Evolutionary conservation across 2,113 vertebrate species (phyloP).

Genomic region (Chaetodon auriga): DNA sequence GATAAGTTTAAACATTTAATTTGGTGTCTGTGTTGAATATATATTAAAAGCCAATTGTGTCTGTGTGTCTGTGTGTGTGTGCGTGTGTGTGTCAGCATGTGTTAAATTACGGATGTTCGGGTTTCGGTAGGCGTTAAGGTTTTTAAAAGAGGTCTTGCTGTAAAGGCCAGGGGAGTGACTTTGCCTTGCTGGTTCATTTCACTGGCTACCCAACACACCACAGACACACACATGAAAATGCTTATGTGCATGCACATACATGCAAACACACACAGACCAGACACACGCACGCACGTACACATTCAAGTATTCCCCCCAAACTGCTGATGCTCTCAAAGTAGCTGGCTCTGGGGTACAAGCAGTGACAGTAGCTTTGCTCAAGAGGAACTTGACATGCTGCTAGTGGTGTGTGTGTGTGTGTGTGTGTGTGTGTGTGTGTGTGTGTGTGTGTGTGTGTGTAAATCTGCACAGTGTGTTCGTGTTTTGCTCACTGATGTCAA

Average conservation of each 20-base stretch:
- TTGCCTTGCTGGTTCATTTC: slow-evolving; percentile 43
- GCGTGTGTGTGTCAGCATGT: background rate
- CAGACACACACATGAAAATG: background rate
- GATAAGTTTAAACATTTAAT: slow-evolving; percentile 32
- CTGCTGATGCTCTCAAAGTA: slow-evolving; percentile 67
- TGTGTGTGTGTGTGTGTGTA: slow-evolving; percentile 23
- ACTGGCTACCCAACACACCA: slow-evolving; percentile 11
- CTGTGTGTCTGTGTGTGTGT: background rate
- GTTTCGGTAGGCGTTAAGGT: slow-evolving; percentile 37
- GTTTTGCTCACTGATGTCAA: slow-evolving; percentile 52
- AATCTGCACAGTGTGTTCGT: slow-evolving; percentile 7
- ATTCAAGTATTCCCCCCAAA: slow-evolving; percentile 40
- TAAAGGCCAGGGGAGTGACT: slow-evolving; percentile 42
- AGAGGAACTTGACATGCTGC: slow-evolving; percentile 61
- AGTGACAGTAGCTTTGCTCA: slow-evolving; percentile 61
- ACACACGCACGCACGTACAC: slow-evolving; percentile 7
- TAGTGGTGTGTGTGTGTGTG: slow-evolving; percentile 22
- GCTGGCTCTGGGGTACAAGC: slow-evolving; percentile 54
- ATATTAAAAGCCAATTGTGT: slow-evolving; percentile 18
- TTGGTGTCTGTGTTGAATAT: slow-evolving; percentile 14
- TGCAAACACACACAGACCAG: background rate
- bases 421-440: slow-evolving; percentile 10
- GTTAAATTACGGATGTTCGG: slow-evolving; percentile 36
- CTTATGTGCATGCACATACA: background rate
- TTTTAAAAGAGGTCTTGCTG: slow-evolving; percentile 37